Evolutionary conservation across 2,797 vertebrate species (phyloP).

Genomic region (Coregonus sp.): DNA sequence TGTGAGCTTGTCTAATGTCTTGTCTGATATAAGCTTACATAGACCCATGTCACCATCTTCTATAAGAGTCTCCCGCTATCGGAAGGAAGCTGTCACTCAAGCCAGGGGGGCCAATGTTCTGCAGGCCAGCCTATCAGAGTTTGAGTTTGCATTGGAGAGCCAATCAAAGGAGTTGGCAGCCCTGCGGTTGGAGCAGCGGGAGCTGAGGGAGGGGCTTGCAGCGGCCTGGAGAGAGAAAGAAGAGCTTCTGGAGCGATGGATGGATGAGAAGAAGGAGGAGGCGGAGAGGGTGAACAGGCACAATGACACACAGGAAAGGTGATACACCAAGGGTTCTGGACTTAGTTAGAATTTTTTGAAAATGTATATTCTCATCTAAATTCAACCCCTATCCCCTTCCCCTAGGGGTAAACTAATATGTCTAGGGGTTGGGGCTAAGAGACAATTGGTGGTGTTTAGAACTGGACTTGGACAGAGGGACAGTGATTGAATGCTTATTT

Average conservation of each 20-base stretch:
- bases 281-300: slow-evolving; percentile 72
- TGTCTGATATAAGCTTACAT: background rate
- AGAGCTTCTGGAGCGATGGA: slow-evolving; percentile 70
- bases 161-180: slow-evolving; percentile 67
- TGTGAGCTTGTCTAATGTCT: background rate
- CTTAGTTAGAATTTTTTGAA: background rate
- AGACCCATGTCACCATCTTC: background rate
- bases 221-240: slow-evolving; percentile 61
- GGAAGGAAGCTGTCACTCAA: slow-evolving; percentile 69
- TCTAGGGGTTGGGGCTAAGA: background rate
- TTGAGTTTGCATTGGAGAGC: slow-evolving; percentile 67
- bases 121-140: slow-evolving; percentile 60
- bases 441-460: background rate
- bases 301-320: slow-evolving; percentile 71
- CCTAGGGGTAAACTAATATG: background rate
- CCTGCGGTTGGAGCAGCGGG: slow-evolving; percentile 55
- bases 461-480: background rate
- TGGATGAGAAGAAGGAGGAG: slow-evolving; percentile 73
- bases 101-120: slow-evolving; percentile 59
- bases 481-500: slow-evolving; percentile 5
- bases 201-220: slow-evolving; percentile 50
- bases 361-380: background rate
- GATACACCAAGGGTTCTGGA: background rate
- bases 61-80: slow-evolving; percentile 66
- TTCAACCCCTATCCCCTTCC: background rate